Base-by-base conservation (phyloP, 1,140 invertebrate genomes). In the Nasonia giraulti region DNA sequence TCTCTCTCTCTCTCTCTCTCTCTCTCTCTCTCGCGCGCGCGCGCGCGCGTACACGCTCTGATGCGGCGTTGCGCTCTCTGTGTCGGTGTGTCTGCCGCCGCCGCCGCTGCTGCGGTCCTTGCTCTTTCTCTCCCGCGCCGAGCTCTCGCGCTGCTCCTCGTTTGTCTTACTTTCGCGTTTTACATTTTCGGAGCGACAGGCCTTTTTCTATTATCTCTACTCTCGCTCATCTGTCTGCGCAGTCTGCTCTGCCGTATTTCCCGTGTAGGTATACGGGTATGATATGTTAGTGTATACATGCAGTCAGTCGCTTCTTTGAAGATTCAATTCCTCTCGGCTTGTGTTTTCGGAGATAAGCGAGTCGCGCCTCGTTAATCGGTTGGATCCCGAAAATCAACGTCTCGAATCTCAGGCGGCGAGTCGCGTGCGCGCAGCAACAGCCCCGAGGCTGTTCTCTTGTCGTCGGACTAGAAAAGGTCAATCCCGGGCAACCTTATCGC, bases 141-240 rank as follows among this genome's bases (percentile, higher is more conserved):
- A 12, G 68, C 27, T 17, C 68, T 33, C 68, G 8, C 68, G n/a
- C 44, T 44, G 10, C 23, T 79, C 62, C 82, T 75, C 77, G 83
- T 80, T 80, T 84, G 83, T 75, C 83, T 84, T 84, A 84, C 83
- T 84, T 84, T 80, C 75, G 47, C 33, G 77, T 78, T 84, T 80
- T 80, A 66, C 76, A 68, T 84, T 84, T 84, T 84, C 68, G 50
- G 20, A 62, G 55, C 27, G 27, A 62, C 7, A 69, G 77, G 76
- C 17, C 82, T 73, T 78, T 40, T 40, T 78, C 66, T 40, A 78
- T 84, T 79, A 73, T 73, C 82, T 84, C 50, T 1, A 47, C 47
- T 77, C 31, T 68, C 68, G 8, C 40, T 27, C 27, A 27, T 31
- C 31, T 71, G 23, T 71, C 31, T 71, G n/a, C 12, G 6, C 62